Evolutionary conservation across 2,888 invertebrate species (phyloP), one percentile per base, ranked within the genome.

Genomic region (Amiota minor): DNA sequence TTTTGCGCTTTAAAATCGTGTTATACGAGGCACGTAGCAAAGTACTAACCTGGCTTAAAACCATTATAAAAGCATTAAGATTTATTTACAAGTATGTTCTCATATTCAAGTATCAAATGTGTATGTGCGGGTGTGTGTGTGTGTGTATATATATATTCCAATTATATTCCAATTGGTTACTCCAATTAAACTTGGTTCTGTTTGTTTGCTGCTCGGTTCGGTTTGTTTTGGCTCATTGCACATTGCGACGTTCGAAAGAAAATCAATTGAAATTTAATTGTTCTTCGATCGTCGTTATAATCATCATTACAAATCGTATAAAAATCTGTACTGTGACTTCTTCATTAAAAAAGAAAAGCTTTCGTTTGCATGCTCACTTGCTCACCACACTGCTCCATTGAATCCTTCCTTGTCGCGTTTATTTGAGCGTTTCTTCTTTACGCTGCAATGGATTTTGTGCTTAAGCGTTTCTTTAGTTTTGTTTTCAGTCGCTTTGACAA

Each of bases 121-220:
- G 59, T 59, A 20, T 59, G 59, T 64, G 81, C 82, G 81, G 82
- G 81, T 82, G 81, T 64, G 81, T 84, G 81, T 84, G 81, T 82
- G 81, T 78, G 76, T 79, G 74, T 59, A 23, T 56, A 11, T 56
- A 10, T 16, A 1, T 2, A 50, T 20, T 20, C n/a, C 20, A 61
- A 61, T 61, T 47, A 65, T 65, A 47, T 47, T 35, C 47, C 8
- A 65, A 68, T 50, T 68, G 50, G 67, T 50, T 68, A 68, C 67
- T 47, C 50, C 67, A 68, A 68, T 68, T 68, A 68, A 53, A 65
- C 47, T 47, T 47, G 65, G 16, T 8, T 35, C 35, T 35, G 35
- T 35, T 35, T 35, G 35, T 35, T 35, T 35, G 4, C 35, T 59
- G 59, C 20, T 59, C 9, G 9, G 14, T 56, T 56, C 59, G 18